These are phyloP conservation scores for Lordiphosa collinella DNA, from an alignment of 1,140 invertebrate genomes.

Conservation along the genomic window DNA sequence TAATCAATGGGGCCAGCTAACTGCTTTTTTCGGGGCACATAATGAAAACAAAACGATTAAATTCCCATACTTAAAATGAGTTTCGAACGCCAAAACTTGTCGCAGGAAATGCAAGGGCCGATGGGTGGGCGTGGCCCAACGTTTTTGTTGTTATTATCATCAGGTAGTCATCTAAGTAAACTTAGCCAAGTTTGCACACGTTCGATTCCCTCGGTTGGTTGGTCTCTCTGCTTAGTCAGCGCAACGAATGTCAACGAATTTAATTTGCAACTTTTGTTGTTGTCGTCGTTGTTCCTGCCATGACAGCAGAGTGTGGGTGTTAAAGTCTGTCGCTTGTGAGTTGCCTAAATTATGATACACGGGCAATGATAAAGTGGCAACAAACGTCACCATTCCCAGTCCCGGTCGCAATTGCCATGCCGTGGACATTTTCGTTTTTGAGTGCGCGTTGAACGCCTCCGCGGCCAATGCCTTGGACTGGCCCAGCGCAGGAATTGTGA, in stretches of 20 bases:
- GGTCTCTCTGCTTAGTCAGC: slow-evolving; percentile 65
- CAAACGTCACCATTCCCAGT: slow-evolving; percentile 53
- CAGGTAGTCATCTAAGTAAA: slow-evolving; percentile 32
- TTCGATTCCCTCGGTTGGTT: slow-evolving; percentile 16
- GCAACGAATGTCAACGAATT: slow-evolving; percentile 68
- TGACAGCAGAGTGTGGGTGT: slow-evolving; percentile 32
- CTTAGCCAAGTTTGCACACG: slow-evolving; percentile 51
- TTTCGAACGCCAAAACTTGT: slow-evolving; percentile 53
- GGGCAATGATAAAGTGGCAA: slow-evolving; percentile 67
- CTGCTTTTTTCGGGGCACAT: slow-evolving; percentile 50
- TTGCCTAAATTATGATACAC: slow-evolving; percentile 72
- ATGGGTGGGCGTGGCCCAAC: slow-evolving; percentile 40
- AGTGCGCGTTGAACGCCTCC: slow-evolving; percentile 41
- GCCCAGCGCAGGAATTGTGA: slow-evolving; percentile 10
- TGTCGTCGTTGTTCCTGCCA: slow-evolving; percentile 19
- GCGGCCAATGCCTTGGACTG: slow-evolving; percentile 28
- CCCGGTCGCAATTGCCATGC: slow-evolving; percentile 50
- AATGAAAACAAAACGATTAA: slow-evolving; percentile 72
- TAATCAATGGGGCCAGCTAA: slow-evolving; percentile 68
- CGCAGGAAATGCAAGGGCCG: slow-evolving; percentile 45
- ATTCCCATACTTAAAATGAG: slow-evolving; percentile 50
- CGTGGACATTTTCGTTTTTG: slow-evolving; percentile 6
- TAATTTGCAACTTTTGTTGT: slow-evolving; percentile 43
- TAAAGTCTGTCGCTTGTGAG: slow-evolving; percentile 33
- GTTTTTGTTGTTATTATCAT: slow-evolving; percentile 47